A percentile compares a stretch with the other conserved stretches of the same genome.
These are phyloP conservation scores for Neopelma chrysocephalum DNA, from an alignment of 2,797 vertebrate species.

Conservation along the genomic window DNA sequence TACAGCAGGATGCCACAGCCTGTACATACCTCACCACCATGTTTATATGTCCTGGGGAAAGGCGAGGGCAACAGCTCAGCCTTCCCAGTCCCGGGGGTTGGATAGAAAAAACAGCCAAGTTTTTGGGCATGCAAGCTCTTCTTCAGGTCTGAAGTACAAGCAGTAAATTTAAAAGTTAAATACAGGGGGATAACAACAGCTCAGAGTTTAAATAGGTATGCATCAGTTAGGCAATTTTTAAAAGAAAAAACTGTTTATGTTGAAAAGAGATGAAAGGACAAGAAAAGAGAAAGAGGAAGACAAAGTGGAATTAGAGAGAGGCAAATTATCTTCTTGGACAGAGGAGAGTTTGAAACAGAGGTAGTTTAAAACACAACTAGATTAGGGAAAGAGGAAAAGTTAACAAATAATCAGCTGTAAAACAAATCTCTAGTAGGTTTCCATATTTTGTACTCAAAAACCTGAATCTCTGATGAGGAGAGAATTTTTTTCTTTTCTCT, in stretches of 20 bases:
- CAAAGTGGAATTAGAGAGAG: not conserved
- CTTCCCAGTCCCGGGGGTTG: too few relatives aligned
- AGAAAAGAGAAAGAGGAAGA: not conserved
- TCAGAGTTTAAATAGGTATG: not conserved
- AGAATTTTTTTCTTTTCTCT: not conserved
- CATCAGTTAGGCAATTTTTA: not conserved
- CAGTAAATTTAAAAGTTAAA: not conserved
- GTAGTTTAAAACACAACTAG: not conserved
- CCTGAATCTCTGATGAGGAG: not conserved
- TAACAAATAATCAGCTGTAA: not conserved
- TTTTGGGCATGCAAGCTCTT: not conserved
- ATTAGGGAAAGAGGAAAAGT: not conserved
- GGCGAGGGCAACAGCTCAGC: fast-evolving
- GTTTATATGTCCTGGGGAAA: fast-evolving
- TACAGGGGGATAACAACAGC: not conserved
- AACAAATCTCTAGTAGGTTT: not conserved
- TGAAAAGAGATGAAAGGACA: not conserved
- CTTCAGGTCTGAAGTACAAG: not conserved
- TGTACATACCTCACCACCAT: fast-evolving
- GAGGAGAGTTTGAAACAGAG: not conserved
- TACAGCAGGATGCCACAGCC: too few relatives aligned
- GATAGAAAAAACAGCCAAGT: not conserved
- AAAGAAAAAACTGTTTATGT: not conserved
- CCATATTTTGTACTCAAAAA: not conserved
- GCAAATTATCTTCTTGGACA: not conserved